Percentiles rank a stretch among this genome's conserved stretches.
Evolutionary conservation across 2,888 invertebrate species (phyloP).

Genomic region (Allacma fusca): DNA sequence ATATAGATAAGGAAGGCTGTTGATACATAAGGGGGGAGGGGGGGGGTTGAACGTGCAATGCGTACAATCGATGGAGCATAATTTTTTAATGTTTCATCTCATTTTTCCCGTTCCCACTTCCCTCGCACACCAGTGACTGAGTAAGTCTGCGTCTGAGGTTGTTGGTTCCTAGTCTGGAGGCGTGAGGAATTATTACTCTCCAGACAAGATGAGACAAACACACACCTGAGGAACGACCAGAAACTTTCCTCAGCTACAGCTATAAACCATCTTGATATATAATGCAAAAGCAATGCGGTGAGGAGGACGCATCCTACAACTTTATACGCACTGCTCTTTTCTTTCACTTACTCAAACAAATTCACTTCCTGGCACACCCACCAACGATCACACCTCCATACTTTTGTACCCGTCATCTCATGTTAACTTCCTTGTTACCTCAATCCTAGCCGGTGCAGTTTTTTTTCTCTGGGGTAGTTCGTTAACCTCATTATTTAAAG

Average conservation of each 20-base stretch:
- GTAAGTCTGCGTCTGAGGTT: too few relatives aligned
- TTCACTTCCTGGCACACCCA: too few relatives aligned
- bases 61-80: slow-evolving; percentile 11
- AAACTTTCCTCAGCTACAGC: background rate
- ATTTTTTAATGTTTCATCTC: background rate
- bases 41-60: background rate
- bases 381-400: too few relatives aligned
- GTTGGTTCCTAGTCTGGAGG: background rate
- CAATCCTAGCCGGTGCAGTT: too few relatives aligned
- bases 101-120: background rate
- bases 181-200: background rate
- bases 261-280: background rate
- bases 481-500: too few relatives aligned
- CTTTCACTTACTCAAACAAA: too few relatives aligned
- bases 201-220: background rate
- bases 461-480: too few relatives aligned
- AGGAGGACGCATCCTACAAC: background rate
- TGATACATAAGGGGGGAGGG: background rate
- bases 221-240: background rate
- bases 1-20: background rate
- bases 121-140: too few relatives aligned
- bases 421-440: too few relatives aligned
- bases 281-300: background rate
- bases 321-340: too few relatives aligned
- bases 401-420: too few relatives aligned